phyloP scores from a whole-genome alignment of 1,140 invertebrate species.

The Drosophila subpulchrella region DNA sequence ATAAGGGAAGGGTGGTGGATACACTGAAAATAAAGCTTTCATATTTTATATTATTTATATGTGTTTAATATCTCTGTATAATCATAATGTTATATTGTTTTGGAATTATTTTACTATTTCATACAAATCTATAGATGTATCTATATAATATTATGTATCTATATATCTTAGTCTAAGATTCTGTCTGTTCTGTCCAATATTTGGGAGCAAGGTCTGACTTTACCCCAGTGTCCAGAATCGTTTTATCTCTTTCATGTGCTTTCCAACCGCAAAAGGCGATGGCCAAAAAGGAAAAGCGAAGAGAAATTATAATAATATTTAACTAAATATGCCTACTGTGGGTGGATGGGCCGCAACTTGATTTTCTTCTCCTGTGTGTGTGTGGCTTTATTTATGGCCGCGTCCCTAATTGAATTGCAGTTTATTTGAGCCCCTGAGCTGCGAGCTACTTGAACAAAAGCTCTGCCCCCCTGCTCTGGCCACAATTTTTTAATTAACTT shows the following conservation, averaged over 20 bases:
- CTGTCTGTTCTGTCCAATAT: not conserved
- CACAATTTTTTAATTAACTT: constrained; percentile 83
- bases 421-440: constrained; percentile 61
- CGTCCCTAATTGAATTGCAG: constrained; percentile 80
- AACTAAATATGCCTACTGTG: constrained; percentile 69
- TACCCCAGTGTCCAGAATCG: constrained; percentile 23
- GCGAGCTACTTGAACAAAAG: constrained; percentile 75
- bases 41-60: too few species aligned
- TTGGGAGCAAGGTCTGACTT: rapidly evolving
- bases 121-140: too few species aligned
- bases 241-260: constrained; percentile 57
- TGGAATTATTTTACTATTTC: too few species aligned
- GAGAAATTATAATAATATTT: constrained; percentile 80
- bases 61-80: not conserved
- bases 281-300: constrained; percentile 25
- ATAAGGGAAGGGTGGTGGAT: not conserved
- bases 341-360: constrained; percentile 10
- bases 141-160: too few species aligned
- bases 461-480: constrained; percentile 33
- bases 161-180: too few species aligned
- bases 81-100: too few species aligned
- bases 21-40: not conserved
- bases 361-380: constrained; percentile 4
- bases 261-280: constrained; percentile 42
- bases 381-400: constrained; percentile 70